Evolutionary conservation across 2,797 vertebrate genomes (phyloP).

Genomic region (Danio tinwini): DNA sequence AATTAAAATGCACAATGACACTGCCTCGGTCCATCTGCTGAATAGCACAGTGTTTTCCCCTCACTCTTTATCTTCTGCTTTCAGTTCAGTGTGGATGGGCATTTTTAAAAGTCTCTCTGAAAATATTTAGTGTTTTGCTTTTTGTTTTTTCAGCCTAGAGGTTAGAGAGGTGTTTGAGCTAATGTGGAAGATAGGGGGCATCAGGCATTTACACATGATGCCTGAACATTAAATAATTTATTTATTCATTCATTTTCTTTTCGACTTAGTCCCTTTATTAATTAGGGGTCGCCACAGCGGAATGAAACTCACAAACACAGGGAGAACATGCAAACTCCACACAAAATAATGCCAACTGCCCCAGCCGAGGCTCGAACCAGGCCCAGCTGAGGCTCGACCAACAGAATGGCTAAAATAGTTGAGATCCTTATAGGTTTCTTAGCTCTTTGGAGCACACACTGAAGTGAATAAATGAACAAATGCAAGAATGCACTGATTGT

Average conservation of each 20-base stretch:
- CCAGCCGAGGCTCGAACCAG: too few species aligned
- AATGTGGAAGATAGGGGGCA: slow-evolving; percentile 38
- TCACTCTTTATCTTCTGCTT: slow-evolving; percentile 41
- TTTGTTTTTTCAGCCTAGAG: neutral
- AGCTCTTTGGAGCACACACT: neutral
- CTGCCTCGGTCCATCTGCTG: slow-evolving; percentile 97
- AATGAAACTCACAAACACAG: too few species aligned
- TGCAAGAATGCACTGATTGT: too few species aligned
- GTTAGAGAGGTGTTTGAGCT: slow-evolving; percentile 55
- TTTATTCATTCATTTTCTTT: too few species aligned
- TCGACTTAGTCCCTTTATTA: too few species aligned
- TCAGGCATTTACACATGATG: slow-evolving; percentile 26
- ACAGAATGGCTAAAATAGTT: neutral
- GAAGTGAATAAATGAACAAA: neutral
- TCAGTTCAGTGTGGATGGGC: slow-evolving; percentile 1
- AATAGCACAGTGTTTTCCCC: slow-evolving; percentile 70
- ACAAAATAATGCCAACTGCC: too few species aligned
- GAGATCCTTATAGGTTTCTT: neutral
- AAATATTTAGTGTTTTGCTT: slow-evolving; percentile 33
- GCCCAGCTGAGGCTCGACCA: too few species aligned
- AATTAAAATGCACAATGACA: slow-evolving; percentile 97
- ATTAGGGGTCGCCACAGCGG: too few species aligned
- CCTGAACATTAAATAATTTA: too few species aligned
- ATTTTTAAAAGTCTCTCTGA: slow-evolving; percentile 15
- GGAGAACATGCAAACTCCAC: too few species aligned